phyloP scores from a whole-genome alignment of 2,888 invertebrate species.

The Nomada ferruginata region DNA sequence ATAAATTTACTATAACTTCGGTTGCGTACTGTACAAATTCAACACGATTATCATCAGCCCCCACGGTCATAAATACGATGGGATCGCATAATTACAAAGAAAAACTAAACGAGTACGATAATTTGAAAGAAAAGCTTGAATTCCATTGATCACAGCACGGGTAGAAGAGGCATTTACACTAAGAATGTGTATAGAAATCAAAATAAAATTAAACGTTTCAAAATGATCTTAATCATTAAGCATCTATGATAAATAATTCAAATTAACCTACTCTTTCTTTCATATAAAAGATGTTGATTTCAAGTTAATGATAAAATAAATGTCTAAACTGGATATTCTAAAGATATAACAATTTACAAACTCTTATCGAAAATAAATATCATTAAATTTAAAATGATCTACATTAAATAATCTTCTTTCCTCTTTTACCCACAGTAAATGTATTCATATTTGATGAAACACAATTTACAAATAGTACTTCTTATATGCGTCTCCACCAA shows the following conservation, averaged over 20 bases:
- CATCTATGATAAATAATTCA: slow-evolving; percentile 6
- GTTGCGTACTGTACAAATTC: slow-evolving; percentile 75
- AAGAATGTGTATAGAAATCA: slow-evolving; percentile 20
- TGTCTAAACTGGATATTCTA: slow-evolving; percentile 3
- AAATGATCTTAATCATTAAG: slow-evolving; percentile 9
- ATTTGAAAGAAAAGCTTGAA: slow-evolving; percentile 35
- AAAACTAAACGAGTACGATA: slow-evolving; percentile 30
- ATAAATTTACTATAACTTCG: slow-evolving; percentile 57
- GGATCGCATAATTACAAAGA: slow-evolving; percentile 36
- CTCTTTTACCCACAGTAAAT: slow-evolving; percentile 62
- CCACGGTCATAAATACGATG: slow-evolving; percentile 47
- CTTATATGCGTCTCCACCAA: slow-evolving; percentile 44
- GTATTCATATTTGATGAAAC: slow-evolving; percentile 45
- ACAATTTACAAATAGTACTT: slow-evolving; percentile 24
- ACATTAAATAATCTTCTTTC: slow-evolving; percentile 14
- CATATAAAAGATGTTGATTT: background rate
- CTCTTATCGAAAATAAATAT: slow-evolving; percentile 15
- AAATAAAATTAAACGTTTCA: slow-evolving; percentile 19
- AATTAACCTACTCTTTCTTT: background rate
- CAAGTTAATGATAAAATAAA: background rate
- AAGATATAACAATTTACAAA: slow-evolving; percentile 28
- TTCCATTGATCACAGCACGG: slow-evolving; percentile 46
- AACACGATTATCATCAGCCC: slow-evolving; percentile 63
- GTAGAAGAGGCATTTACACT: slow-evolving; percentile 64
- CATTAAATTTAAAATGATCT: background rate